Base-by-base conservation (phyloP, 2,888 invertebrate genomes). In the Cylindroiulus punctatus region DNA sequence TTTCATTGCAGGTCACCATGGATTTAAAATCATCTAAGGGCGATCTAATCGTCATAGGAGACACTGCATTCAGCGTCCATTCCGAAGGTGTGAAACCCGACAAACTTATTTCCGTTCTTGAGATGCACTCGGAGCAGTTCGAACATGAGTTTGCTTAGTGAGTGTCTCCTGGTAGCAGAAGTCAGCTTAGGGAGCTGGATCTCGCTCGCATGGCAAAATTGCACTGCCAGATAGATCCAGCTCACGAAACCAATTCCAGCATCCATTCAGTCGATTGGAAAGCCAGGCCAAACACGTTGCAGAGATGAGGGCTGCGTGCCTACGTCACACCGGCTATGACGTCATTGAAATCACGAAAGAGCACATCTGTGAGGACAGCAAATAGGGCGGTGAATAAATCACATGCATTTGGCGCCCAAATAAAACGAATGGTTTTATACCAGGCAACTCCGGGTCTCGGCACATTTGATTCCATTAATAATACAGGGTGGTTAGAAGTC, bases 1-100 rank as follows among this genome's bases (percentile, higher is more conserved):
- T 76, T 76, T 76, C 76, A 76, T 76, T 76, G 30, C 76, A 76
- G 30, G 30, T 12, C 30, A 76, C 76, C 76, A 76, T 76, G 76
- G 30, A 76, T 76, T 76, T 76, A 32, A 76, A 76, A 76, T 76
- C 76, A 76, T 3, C 30, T 17, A 76, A 76, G 17, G 76, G 32
- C 76, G 76, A 76, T 76, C 76, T 30, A 76, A 26, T 30, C 76
- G 76, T 76, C 76, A 76, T 76, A 12, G 76, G 76, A 26, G 76
- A 32, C 76, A 26, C 30, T 76, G 30, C 76, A 76, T 76, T 30
- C 76, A 32, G 30, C 17, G 76, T 76, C 4, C 12, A 76, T 3
- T 65, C 65, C 26, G n/a, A n/a, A 12, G 26, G 26, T 65, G 65
- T n/a, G 26, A 26, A 65, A 17, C 12, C 4, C 0, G 17, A 65